These are phyloP conservation scores for Boloria euphrosyne DNA, from an alignment of 2,888 invertebrate species.

Conservation along the genomic window DNA sequence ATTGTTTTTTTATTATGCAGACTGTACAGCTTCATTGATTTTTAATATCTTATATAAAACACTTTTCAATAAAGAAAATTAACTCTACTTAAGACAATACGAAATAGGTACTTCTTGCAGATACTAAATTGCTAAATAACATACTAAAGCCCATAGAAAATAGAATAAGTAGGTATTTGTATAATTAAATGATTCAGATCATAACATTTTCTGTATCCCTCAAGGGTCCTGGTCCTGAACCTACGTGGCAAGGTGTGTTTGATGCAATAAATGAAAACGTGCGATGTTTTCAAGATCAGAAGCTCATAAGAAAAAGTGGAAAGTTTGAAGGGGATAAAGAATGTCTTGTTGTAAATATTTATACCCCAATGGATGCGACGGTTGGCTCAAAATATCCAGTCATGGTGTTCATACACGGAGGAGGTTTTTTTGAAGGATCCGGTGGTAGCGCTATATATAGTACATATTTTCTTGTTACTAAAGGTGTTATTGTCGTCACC, in stretches of 20 bases:
- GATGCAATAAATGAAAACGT: conserved; percentile 63
- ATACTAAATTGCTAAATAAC: conserved; percentile 55
- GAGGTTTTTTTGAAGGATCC: conserved; percentile 65
- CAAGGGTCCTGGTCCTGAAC: conserved; percentile 66
- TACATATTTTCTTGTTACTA: conserved; percentile 59
- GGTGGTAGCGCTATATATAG: conserved; percentile 57
- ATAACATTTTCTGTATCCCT: conserved; percentile 27
- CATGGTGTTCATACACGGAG: conserved; percentile 72
- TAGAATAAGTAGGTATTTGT: conserved; percentile 25
- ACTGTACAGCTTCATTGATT: too few relatives aligned
- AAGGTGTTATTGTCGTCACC: conserved; percentile 64
- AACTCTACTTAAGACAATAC: conserved; percentile 45
- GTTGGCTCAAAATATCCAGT: conserved; percentile 54
- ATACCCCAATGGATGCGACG: conserved; percentile 52
- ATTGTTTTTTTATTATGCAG: too few relatives aligned
- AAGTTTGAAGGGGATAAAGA: conserved; percentile 53
- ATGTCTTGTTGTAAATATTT: conserved; percentile 64
- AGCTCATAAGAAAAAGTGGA: conserved; percentile 46
- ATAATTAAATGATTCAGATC: too few relatives aligned
- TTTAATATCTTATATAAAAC: too few relatives aligned
- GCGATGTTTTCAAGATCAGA: conserved; percentile 56
- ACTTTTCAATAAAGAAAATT: too few relatives aligned
- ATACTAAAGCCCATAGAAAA: conserved; percentile 47
- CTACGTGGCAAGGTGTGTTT: conserved; percentile 59
- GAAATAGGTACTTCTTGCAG: conserved; percentile 55